These are phyloP conservation scores for Pterobdella sp. DNA, from an alignment of 2,888 invertebrate species.

Conservation along the genomic window DNA sequence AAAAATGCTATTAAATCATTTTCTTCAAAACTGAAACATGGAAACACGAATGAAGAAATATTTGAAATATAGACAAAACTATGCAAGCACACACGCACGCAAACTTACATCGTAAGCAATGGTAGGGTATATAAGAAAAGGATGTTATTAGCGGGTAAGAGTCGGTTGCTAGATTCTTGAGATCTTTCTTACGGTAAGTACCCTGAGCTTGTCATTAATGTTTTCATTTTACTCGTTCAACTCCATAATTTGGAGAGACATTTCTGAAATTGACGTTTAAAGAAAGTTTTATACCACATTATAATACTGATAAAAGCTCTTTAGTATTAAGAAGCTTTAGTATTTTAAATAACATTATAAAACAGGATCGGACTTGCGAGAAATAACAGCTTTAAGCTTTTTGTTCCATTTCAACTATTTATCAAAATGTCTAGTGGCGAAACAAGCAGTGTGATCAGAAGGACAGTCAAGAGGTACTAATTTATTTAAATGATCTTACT, in stretches of 20 bases:
- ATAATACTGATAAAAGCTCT: not conserved
- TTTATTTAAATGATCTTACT: too few relatives aligned
- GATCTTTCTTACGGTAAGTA: slow-evolving; percentile 7
- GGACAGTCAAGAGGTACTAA: slow-evolving; percentile 28
- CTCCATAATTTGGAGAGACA: too few relatives aligned
- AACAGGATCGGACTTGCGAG: slow-evolving; percentile 9
- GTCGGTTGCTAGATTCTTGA: not conserved
- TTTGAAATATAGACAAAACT: not conserved
- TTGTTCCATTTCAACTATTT: not conserved
- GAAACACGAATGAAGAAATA: too few relatives aligned
- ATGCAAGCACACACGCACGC: not conserved
- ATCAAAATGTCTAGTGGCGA: slow-evolving; percentile 25
- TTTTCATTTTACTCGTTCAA: not conserved
- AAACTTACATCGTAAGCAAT: not conserved
- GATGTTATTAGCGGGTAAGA: not conserved
- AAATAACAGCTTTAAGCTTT: too few relatives aligned
- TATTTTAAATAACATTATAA: not conserved
- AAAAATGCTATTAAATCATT: too few relatives aligned
- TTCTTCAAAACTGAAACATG: too few relatives aligned
- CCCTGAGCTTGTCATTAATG: not conserved
- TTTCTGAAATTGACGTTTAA: not conserved
- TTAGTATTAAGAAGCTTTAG: not conserved
- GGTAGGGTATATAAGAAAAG: not conserved
- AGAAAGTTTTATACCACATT: not conserved
- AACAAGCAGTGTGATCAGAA: slow-evolving; percentile 29